Conservation (phyloP, 2,797 vertebrate species). For the Cirrhinus mrigala region DNA sequence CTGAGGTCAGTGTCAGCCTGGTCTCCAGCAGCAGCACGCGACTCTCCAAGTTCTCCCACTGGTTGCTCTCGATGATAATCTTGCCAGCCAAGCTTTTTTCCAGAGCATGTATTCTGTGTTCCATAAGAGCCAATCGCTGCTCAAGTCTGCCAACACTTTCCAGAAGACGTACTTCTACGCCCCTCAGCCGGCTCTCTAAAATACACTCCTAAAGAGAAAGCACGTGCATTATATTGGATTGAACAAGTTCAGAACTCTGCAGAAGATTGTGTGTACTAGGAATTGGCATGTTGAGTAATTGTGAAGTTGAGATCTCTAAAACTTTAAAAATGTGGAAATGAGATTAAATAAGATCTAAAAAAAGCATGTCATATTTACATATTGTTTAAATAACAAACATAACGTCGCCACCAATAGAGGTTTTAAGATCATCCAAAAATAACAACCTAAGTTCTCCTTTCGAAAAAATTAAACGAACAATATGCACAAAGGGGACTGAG, state of each 20-base stretch:
- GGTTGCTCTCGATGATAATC: slow-evolving; percentile 67
- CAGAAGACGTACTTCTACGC: slow-evolving; percentile 77
- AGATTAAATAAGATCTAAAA: too few relatives aligned
- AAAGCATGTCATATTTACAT: too few relatives aligned
- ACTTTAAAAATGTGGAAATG: background rate
- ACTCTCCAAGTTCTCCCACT: slow-evolving; percentile 88
- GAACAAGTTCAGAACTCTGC: slow-evolving; percentile 22
- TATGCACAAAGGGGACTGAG: too few relatives aligned
- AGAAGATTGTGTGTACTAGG: background rate
- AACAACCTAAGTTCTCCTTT: too few relatives aligned
- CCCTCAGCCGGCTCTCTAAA: slow-evolving; percentile 72
- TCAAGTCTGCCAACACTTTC: slow-evolving; percentile 79
- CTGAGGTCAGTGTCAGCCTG: slow-evolving; percentile 78
- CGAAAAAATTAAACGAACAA: too few relatives aligned
- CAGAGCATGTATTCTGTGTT: slow-evolving; percentile 78
- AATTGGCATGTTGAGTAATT: background rate
- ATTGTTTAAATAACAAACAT: too few relatives aligned
- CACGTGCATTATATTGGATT: slow-evolving; percentile 3
- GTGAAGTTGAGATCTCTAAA: background rate
- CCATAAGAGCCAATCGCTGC: slow-evolving; percentile 75
- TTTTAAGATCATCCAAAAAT: too few relatives aligned
- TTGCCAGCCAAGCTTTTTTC: slow-evolving; percentile 82
- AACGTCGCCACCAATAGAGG: too few relatives aligned
- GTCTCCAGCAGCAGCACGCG: slow-evolving; percentile 91
- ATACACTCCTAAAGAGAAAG: slow-evolving; percentile 31